phyloP scores from a whole-genome alignment of 2,797 vertebrate genomes.

The Gymnothorax javanicus region DNA sequence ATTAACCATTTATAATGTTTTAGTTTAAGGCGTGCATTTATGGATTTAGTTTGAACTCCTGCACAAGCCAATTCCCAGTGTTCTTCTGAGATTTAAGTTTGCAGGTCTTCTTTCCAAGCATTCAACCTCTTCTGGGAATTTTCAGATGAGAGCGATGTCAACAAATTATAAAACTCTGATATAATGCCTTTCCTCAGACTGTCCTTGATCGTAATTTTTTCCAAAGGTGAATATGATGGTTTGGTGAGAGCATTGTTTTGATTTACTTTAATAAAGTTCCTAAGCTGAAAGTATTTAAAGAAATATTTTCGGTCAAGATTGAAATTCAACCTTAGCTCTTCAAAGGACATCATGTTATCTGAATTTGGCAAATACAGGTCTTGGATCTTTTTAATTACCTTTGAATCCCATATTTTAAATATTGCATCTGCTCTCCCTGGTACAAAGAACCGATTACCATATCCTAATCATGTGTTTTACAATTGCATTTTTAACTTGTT shows the following conservation, averaged over 20 bases:
- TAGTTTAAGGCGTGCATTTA: constrained; percentile 11
- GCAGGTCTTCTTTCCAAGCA: constrained; percentile 2
- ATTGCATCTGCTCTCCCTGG: constrained; percentile 8
- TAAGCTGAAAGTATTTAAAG: not conserved
- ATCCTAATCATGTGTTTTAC: constrained; percentile 7
- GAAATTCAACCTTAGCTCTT: not conserved
- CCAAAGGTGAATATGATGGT: constrained; percentile 8
- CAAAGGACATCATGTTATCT: not conserved
- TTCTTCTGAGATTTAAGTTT: constrained; percentile 4
- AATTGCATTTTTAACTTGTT: not conserved
- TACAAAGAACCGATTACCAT: constrained; percentile 1
- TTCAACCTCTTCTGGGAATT: constrained; percentile 13
- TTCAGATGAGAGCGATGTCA: not conserved
- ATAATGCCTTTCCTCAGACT: constrained; percentile 12
- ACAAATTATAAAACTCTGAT: constrained; percentile 22
- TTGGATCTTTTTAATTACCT: not conserved
- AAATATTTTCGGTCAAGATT: constrained; percentile 13
- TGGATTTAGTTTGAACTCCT: not conserved
- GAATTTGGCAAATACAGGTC: not conserved
- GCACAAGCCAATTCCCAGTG: constrained; percentile 6
- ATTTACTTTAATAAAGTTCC: constrained; percentile 6
- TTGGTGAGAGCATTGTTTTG: constrained; percentile 14
- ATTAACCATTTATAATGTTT: not conserved
- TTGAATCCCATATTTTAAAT: not conserved
- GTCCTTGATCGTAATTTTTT: constrained; percentile 21